Base-by-base conservation (phyloP, 2,888 invertebrate genomes). In the Lasius platythorax region DNA sequence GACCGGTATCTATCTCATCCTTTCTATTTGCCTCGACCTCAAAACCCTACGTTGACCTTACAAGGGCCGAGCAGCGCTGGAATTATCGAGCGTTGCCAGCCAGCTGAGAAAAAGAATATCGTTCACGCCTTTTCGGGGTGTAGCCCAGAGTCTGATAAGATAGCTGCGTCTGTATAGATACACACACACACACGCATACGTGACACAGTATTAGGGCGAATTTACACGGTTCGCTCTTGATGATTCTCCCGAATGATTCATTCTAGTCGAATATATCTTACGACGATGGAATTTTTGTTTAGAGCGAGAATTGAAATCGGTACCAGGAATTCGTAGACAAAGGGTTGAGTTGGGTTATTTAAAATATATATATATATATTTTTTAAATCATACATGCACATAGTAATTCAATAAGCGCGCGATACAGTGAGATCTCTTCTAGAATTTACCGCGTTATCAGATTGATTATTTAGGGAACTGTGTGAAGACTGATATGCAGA, bases 61-160 rank as follows among this genome's bases (percentile, higher is more conserved):
- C 66, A 84, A 85, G 85, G 86, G 85, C 81, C 46, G 53, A 74
- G 8, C 23, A n/a, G 68, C 40, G 72, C 46, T 61, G 84, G 79
- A 85, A 88, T 76, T 86, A 84, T 87, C 87, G 82, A 73, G 68
- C 82, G 82, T 67, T 76, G 43, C 86, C 74, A 78, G 75, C 28
- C 28, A 84, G 85, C 68, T 76, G 84, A 88, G 86, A 90, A 88
- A 85, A 90, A 87, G 88, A 89, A 91, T 91, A 92, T 93, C 88
- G 90, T 91, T 89, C 84, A 91, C 92, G 92, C 92, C 92, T 92
- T 89, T 86, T 85, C 83, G 88, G 90, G 91, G 91, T 91, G 90
- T 91, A 90, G 85, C 91, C 85, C 23, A 23, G 82, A n/a, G 72
- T 33, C 30, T 78, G 92, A 92, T 92, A 92, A 92, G 92, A 92